Conservation (phyloP, 1,140 invertebrate species). For the Pectinophora gossypiella region DNA sequence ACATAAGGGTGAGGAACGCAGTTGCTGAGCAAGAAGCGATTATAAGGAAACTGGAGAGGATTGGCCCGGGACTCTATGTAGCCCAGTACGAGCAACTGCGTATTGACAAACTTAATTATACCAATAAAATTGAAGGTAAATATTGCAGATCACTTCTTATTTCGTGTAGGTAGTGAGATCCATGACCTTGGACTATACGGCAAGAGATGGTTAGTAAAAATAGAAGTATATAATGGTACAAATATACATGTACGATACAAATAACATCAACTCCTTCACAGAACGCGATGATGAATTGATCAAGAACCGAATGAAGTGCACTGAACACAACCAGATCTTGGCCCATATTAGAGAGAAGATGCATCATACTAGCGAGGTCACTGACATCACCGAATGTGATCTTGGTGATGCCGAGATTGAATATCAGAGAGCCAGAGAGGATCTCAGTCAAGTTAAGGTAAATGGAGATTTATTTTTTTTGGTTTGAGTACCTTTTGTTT, state of each 20-base stretch:
- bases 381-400: conserved; percentile 60
- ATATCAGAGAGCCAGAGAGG: conserved; percentile 48
- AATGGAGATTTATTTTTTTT: too few species aligned
- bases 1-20: conserved; percentile 56
- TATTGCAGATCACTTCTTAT: too few species aligned
- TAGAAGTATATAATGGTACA: too few species aligned
- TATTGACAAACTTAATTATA: conserved; percentile 57
- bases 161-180: too few species aligned
- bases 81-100: conserved; percentile 61
- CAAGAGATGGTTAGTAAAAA: too few species aligned
- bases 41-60: conserved; percentile 51
- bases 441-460: conserved; percentile 51
- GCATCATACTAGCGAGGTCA: conserved; percentile 63
- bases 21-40: conserved; percentile 47
- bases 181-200: too few species aligned
- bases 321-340: conserved; percentile 64
- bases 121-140: conserved; percentile 66
- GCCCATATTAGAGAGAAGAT: conserved; percentile 70
- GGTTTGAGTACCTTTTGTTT: too few species aligned
- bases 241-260: too few species aligned
- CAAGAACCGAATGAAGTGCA: conserved; percentile 56
- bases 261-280: conserved; percentile 13
- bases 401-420: conserved; percentile 60
- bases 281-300: conserved; percentile 65
- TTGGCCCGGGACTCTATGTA: conserved; percentile 60